A percentile compares a stretch with the other conserved stretches of the same genome.
Conservation (phyloP, 1,140 invertebrate genomes). For the Drosophila prosaltans region DNA sequence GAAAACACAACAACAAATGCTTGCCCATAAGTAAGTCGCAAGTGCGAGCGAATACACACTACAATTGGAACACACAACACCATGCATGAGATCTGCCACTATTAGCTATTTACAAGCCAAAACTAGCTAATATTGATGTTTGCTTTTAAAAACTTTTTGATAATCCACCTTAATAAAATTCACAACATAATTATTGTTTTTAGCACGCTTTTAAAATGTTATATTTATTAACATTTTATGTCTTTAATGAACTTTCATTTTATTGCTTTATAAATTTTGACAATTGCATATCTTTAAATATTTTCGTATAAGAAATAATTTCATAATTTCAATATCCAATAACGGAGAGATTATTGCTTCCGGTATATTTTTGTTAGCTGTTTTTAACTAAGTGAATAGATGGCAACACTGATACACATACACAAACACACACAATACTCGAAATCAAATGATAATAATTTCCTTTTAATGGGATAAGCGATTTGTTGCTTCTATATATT, state of each 20-base stretch:
- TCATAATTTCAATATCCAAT: background rate
- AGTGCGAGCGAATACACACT: slow-evolving; percentile 70
- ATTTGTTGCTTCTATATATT: slow-evolving; percentile 11
- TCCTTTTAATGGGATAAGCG: slow-evolving; percentile 39
- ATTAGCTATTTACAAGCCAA: background rate
- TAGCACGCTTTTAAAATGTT: too few relatives aligned
- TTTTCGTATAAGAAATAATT: background rate
- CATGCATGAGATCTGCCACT: background rate
- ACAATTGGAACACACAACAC: slow-evolving; percentile 30
- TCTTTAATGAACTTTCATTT: too few relatives aligned
- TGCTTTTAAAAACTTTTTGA: too few relatives aligned
- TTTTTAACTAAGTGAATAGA: background rate
- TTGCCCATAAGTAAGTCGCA: slow-evolving; percentile 34
- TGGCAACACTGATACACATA: slow-evolving; percentile 38
- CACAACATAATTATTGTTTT: too few relatives aligned
- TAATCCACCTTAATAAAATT: too few relatives aligned
- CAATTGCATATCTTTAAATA: background rate
- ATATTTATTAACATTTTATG: too few relatives aligned
- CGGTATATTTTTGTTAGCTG: background rate
- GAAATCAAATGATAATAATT: slow-evolving; percentile 25
- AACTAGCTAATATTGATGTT: background rate
- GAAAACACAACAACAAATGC: slow-evolving; percentile 70
- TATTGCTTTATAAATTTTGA: too few relatives aligned
- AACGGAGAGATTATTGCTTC: background rate
- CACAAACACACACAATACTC: slow-evolving; percentile 26